Conservation (phyloP, 2,888 invertebrate genomes). For the Mimachlamys varia region DNA sequence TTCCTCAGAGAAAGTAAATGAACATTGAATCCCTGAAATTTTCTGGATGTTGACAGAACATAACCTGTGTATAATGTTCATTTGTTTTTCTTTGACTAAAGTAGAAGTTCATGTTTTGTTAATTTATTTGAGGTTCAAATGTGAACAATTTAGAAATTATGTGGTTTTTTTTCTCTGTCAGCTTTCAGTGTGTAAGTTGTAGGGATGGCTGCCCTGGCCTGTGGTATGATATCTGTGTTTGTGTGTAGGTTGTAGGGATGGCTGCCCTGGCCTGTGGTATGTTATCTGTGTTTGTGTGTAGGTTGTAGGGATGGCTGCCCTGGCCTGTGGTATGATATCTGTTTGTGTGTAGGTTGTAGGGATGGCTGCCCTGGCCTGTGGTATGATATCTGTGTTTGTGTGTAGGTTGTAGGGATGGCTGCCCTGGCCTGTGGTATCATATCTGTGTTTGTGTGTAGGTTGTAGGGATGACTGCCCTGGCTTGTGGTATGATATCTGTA, state of each 20-base stretch:
- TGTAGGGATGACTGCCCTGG: background rate
- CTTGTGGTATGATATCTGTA: background rate
- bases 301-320: background rate
- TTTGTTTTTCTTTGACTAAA: no score
- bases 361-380: conserved; percentile 94
- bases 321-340: background rate
- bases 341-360: conserved; percentile 85
- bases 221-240: conserved; percentile 72
- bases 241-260: conserved; percentile 41
- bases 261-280: background rate
- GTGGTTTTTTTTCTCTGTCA: no score
- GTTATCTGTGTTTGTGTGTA: conserved; percentile 4
- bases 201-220: conserved; percentile 94
- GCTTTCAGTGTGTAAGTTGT: conserved; percentile 82
- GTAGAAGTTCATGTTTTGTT: no score
- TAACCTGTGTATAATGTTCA: no score
- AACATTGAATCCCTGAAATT: no score
- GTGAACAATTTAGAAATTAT: no score
- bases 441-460: conserved; percentile 38
- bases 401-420: conserved; percentile 91
- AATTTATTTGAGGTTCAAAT: no score
- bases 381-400: conserved; percentile 96
- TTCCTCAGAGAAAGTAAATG: no score
- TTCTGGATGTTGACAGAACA: no score
- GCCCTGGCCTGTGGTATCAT: conserved; percentile 88